Evolutionary conservation across 1,140 invertebrate species (phyloP), one percentile per base, ranked within the genome.

Genomic region (Mylabris phalerata): DNA sequence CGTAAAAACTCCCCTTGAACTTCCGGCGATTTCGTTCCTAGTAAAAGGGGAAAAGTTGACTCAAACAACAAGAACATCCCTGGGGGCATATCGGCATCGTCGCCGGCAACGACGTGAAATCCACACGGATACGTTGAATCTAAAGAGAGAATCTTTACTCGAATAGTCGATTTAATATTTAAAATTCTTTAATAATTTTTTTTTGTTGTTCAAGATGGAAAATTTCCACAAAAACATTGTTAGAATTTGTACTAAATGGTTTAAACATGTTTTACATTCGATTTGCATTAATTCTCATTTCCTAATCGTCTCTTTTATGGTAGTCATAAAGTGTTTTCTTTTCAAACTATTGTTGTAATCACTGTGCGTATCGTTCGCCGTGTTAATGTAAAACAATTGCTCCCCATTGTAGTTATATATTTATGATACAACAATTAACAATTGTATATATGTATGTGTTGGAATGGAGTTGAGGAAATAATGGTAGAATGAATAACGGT

Each of bases 361-460:
- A 54, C 51, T 45, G 39, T 54, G 51, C 51, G 51, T 54, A 54
- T 54, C 51, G 46, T 40, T 52, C 50, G 42, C 32, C 44, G 50
- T 13, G 32, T 42, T 54, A 54, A 54, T 54, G 51, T 54, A 54
- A 54, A 54, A 54, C 51, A 54, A 54, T 54, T 54, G 51, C 51
- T 54, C 51, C 43, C 51, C 46, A 54, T 54, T 54, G 51, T 54
- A 54, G 39, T 42, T 54, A 54, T 54, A 54, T 54, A 54, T 54
- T 54, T 54, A 54, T 54, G 51, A 54, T 54, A 54, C 51, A 54
- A 54, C 51, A 54, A 54, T 54, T 54, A 54, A 54, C 51, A 54
- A 54, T 54, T 24, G 51, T 54, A 45, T 54, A 38, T 42, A 45
- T 54, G 51, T 32, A 32, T 32, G 32, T 32, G 32, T 32, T 54